Percentiles rank a stretch among this genome's conserved stretches.
phyloP scores from a whole-genome alignment of 2,797 vertebrate species.

The Pseudotriccus pelzelni region DNA sequence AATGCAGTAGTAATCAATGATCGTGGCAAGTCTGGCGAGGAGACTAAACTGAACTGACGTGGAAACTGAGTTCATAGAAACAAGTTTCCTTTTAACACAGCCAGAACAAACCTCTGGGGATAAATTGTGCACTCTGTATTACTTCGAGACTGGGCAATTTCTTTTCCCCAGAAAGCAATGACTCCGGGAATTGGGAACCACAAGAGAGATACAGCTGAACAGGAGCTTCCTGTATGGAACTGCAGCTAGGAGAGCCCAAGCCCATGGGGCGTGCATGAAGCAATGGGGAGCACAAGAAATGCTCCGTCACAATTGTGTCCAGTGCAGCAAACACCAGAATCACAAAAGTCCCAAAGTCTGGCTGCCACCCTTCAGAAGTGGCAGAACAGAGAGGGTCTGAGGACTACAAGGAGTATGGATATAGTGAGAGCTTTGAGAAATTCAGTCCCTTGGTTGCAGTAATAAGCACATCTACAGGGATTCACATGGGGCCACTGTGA shows the following conservation, averaged over 20 bases:
- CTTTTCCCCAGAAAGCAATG: background rate
- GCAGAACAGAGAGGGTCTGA: background rate
- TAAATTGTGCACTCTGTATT: background rate
- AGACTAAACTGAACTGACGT: background rate
- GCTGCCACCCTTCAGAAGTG: background rate
- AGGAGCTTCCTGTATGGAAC: background rate
- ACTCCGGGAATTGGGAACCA: background rate
- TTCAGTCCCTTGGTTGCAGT: background rate
- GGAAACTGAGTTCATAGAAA: background rate
- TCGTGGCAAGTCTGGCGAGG: background rate
- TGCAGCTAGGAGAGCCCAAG: background rate
- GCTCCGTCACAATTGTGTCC: background rate
- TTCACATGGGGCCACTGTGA: background rate
- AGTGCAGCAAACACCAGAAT: background rate
- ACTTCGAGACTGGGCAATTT: background rate
- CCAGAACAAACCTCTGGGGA: background rate
- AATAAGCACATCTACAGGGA: background rate
- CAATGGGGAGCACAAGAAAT: background rate
- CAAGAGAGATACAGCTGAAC: background rate
- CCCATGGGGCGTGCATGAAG: rapidly evolving
- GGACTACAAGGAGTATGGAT: background rate
- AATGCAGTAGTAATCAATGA: conserved; percentile 30
- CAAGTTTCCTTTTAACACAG: background rate
- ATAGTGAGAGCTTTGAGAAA: background rate
- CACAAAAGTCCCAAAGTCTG: background rate